Conservation (phyloP, 2,888 invertebrate genomes). For the Empis livida region DNA sequence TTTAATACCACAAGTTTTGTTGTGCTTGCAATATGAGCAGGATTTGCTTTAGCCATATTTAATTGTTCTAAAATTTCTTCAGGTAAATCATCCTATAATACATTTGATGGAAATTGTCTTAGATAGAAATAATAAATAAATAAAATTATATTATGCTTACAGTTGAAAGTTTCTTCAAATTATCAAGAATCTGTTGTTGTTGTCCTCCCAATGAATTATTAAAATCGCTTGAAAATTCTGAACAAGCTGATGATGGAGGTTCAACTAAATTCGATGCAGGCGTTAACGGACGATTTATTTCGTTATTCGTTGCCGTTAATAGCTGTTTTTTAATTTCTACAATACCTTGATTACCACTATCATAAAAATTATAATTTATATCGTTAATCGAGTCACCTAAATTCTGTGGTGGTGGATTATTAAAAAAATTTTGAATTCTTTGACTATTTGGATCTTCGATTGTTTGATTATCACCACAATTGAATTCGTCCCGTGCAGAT, state of each 20-base stretch:
- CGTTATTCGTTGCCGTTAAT: constrained; percentile 11
- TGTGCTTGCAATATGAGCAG: not conserved
- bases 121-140: not conserved
- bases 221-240: constrained; percentile 27
- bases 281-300: constrained; percentile 26
- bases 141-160: constrained; percentile 1
- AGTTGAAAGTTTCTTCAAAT: constrained; percentile 5
- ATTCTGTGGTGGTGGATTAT: constrained; percentile 32
- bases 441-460: constrained; percentile 19
- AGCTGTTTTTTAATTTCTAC: constrained; percentile 2
- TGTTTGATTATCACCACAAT: constrained; percentile 5
- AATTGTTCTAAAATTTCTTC: constrained; percentile 27
- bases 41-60: constrained; percentile 23
- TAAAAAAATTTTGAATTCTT: constrained; percentile 33
- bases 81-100: constrained; percentile 22
- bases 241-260: constrained; percentile 31
- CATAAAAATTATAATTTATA: constrained; percentile 31
- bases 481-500: no score
- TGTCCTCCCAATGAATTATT: constrained; percentile 14
- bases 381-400: constrained; percentile 23
- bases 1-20: not conserved
- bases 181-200: constrained; percentile 9
- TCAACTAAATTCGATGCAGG: constrained; percentile 31
- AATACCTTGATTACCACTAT: constrained; percentile 19
- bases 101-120: no score